These are phyloP conservation scores for Sebastes iracundus DNA, from an alignment of 2,797 vertebrate genomes.

Conservation along the genomic window DNA sequence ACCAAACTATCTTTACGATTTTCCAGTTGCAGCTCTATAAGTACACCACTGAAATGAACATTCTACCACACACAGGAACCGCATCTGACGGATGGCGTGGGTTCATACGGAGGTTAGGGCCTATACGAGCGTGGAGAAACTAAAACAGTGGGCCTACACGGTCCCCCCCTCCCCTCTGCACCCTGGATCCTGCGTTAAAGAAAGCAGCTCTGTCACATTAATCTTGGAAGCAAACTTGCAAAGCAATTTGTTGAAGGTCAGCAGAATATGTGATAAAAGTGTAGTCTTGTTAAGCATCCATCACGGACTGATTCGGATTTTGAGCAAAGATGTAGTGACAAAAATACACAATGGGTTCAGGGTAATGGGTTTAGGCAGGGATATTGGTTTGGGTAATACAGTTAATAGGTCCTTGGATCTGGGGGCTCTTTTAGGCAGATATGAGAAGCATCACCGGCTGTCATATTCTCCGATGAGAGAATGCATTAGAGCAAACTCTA, in stretches of 20 bases:
- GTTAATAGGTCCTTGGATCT: conserved; percentile 86
- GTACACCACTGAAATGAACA: conserved; percentile 60
- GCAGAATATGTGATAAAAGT: conserved; percentile 84
- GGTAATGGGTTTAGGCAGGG: conserved; percentile 90
- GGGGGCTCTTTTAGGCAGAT: conserved; percentile 86
- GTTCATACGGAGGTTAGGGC: conserved; percentile 87
- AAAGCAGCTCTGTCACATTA: conserved; percentile 74
- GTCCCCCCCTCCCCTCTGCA: conserved; percentile 43
- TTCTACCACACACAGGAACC: conserved; percentile 70
- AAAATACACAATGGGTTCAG: conserved; percentile 86
- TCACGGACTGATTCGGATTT: conserved; percentile 79
- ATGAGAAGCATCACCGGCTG: conserved; percentile 86
- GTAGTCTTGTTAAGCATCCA: conserved; percentile 85
- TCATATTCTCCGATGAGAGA: conserved; percentile 90
- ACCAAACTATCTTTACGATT: conserved; percentile 76
- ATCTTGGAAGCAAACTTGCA: conserved; percentile 77
- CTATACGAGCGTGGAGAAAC: conserved; percentile 69
- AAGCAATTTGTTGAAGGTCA: conserved; percentile 84
- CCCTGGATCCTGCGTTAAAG: conserved; percentile 64
- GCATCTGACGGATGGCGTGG: conserved; percentile 78
- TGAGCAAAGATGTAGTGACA: conserved; percentile 81
- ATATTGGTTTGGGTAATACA: conserved; percentile 94
- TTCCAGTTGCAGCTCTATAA: conserved; percentile 56
- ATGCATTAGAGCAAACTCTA: conserved; percentile 91
- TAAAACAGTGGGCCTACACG: conserved; percentile 61